Evolutionary conservation across 2,888 invertebrate genomes (phyloP), one percentile per base, ranked within the genome.

Genomic region (Spilarctia lutea): DNA sequence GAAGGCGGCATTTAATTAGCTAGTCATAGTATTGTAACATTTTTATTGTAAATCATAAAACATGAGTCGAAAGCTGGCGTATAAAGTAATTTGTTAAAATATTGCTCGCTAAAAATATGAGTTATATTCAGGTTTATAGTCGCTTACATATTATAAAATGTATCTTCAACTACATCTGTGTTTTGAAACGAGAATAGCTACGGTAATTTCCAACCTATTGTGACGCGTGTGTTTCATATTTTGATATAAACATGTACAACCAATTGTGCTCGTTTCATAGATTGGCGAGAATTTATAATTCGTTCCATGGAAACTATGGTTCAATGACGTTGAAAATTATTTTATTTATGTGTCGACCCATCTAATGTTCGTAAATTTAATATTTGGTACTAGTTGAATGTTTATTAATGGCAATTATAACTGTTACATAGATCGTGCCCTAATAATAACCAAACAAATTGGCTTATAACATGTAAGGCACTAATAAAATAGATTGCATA

Each of bases 51-150:
- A 75, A 75, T 78, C 81, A 79, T 88, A 87, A 87, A 88, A 83
- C 80, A 84, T 83, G 83, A 79, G 83, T 79, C 85, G 80, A 83
- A 85, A 82, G 80, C 86, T 82, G 78, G 81, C 85, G 84, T 87
- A 88, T 88, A 77, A 85, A 85, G 86, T 85, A 88, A 87, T 87
- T 90, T 88, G 86, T 88, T 84, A 83, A 86, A 89, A 87, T 85
- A 81, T 75, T 84, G 79, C 86, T 89, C 83, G 83, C 81, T 86
- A 82, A 88, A 87, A 87, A 87, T 83, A 83, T 79, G 85, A 87
- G 90, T 89, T 89, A 89, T 87, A 90, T 82, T 86, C 85, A 85
- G 88, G 85, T 91, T 91, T 91, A 90, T 88, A 88, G 89, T 85
- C 85, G 86, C 83, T 85, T 83, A 88, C 87, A 87, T 87, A 63